Base-by-base conservation (phyloP, 2,113 vertebrate species). In the Scomber scombrus region DNA sequence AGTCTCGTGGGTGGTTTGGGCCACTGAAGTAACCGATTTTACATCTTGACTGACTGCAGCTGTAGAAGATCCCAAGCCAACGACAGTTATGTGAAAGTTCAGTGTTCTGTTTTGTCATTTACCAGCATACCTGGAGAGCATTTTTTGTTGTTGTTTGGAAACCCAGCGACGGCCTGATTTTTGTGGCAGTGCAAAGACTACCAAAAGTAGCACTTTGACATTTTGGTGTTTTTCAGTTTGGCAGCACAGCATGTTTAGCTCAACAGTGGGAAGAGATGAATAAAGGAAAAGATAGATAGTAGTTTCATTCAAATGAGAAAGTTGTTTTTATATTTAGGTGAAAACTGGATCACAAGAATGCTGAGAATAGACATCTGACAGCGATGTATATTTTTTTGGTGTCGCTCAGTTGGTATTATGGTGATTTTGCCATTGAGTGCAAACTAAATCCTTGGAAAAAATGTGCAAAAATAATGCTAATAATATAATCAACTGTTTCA, bases 281-380 rank as follows among this genome's bases (percentile, higher is more conserved):
- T 26, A 40, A 34, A 73, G 55, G 62, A 62, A 75, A 47, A 62
- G n/a, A 34, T 40, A 45, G 40, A 47, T 16, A 26, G 56, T 15
- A 31, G 54, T 55, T 84, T 77, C n/a, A 79, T 57, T 70, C 31
- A 85, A 68, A 68, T 51, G 18, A 72, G 62, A 19, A 43, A 19
- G 78, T 45, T 76, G 19, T 58, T 23, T 26, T 66, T 40, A 51
- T 72, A 46, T 72, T 79, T 71, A 69, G 62, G 65, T 69, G 57
- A 69, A 52, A 40, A 31, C 47, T 16, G 49, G 21, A 51, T 60
- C 60, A 23, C 9, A 45, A 34, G 71, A 12, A 14, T 29, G 65
- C 52, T 51, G 66, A 60, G 49, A 86, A 79, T 47, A 74, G 19
- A 64, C 11, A 64, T 21, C 1, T 8, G 12, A 54, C 19, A 40